phyloP scores from a whole-genome alignment of 2,797 vertebrate genomes.

The Peromyscus eremicus region DNA sequence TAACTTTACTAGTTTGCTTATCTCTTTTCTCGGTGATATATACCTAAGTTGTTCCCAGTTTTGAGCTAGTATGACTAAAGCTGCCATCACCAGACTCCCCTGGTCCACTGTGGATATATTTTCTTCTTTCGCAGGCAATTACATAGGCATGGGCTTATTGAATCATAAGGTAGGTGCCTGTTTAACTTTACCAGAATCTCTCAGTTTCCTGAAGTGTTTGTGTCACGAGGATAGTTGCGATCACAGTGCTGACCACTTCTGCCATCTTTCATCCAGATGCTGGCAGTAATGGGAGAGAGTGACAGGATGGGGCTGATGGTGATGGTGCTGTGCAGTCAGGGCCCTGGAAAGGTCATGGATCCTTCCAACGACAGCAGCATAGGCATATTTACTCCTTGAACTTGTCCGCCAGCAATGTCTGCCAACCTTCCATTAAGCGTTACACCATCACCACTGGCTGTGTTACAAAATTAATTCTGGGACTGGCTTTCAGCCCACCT shows the following conservation, averaged over 20 bases:
- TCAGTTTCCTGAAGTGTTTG: not conserved
- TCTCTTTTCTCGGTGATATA: not conserved
- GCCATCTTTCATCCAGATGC: not conserved
- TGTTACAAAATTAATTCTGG: constrained; percentile 52
- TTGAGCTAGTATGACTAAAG: not conserved
- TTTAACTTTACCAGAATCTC: not conserved
- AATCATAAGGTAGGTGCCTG: not conserved
- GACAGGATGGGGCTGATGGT: not conserved
- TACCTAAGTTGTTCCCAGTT: not conserved
- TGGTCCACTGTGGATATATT: not conserved
- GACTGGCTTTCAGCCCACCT: constrained; percentile 61
- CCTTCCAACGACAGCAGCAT: not conserved
- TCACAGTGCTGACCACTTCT: not conserved
- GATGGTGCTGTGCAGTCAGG: not conserved
- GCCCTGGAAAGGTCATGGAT: not conserved
- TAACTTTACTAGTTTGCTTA: not conserved
- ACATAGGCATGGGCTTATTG: not conserved
- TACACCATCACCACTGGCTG: constrained; percentile 41
- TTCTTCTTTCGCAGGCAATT: constrained; percentile 15
- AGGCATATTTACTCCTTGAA: constrained; percentile 2
- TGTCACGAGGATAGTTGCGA: not conserved
- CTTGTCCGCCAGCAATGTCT: not conserved
- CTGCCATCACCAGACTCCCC: not conserved
- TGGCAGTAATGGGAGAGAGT: not conserved
- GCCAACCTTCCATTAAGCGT: constrained; percentile 76